Evolutionary conservation across 1,140 invertebrate genomes (phyloP).

Genomic region (Cecropterus lyciades): DNA sequence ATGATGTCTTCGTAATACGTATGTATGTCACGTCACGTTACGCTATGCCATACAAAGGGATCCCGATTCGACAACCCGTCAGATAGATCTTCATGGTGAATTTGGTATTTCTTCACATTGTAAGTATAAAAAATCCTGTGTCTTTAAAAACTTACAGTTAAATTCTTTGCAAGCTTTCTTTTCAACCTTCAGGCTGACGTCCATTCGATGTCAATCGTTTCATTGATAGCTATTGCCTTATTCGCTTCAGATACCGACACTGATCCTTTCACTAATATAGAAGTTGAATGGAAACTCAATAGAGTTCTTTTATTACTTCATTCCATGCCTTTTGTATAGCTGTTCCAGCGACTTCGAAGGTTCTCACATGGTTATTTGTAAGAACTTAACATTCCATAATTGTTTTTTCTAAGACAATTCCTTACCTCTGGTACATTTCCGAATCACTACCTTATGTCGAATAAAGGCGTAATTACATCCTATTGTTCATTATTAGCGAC

Average conservation of each 20-base stretch:
- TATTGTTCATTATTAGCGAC: no score
- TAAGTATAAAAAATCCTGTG: no score
- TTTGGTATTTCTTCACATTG: background rate
- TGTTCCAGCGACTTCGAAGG: background rate
- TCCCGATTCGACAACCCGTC: no score
- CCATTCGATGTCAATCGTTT: background rate
- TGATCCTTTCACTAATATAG: slow-evolving; percentile 1
- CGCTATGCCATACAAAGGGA: no score
- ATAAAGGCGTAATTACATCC: no score
- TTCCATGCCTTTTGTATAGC: background rate
- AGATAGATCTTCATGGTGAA: background rate
- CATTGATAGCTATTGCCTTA: background rate
- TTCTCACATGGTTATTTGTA: background rate
- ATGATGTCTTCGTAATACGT: no score
- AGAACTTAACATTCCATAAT: background rate
- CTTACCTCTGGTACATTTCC: no score
- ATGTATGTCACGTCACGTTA: no score
- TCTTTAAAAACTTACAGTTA: no score
- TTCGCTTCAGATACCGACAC: background rate
- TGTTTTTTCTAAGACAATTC: background rate
- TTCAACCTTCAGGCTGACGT: background rate
- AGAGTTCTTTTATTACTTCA: background rate
- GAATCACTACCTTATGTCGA: no score
- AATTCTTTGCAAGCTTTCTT: slow-evolving; percentile 1
- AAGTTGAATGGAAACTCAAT: slow-evolving; percentile 2